phyloP scores from a whole-genome alignment of 2,113 vertebrate genomes.

The Rhinoderma darwinii region DNA sequence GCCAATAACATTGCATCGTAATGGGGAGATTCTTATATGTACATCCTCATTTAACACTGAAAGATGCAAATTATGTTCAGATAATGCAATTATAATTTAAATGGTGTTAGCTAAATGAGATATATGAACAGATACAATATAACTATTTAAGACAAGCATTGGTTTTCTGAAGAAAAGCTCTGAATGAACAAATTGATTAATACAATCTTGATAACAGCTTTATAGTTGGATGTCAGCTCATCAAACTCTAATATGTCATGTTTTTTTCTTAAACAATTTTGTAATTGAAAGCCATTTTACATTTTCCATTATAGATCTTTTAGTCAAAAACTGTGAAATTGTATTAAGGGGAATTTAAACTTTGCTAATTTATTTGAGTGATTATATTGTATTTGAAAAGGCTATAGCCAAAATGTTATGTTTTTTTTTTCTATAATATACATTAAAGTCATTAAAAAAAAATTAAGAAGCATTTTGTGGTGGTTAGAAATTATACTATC shows the following conservation, averaged over 20 bases:
- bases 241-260: conserved; percentile 75
- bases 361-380: conserved; percentile 3
- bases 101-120: conserved; percentile 71
- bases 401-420: neutral
- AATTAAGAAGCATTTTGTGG: too few relatives aligned
- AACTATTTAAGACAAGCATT: conserved; percentile 66
- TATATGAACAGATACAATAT: conserved; percentile 67
- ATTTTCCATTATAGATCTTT: conserved; percentile 61
- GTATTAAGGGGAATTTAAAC: neutral
- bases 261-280: conserved; percentile 59
- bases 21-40: conserved; percentile 49
- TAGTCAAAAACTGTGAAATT: conserved; percentile 31
- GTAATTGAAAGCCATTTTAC: conserved; percentile 67
- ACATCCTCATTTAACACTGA: conserved; percentile 56
- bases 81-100: conserved; percentile 72
- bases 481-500: too few relatives aligned
- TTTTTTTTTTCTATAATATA: neutral
- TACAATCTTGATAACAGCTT: conserved; percentile 71
- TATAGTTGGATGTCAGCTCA: conserved; percentile 66
- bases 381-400: neutral
- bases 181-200: conserved; percentile 70
- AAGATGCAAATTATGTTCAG: conserved; percentile 69
- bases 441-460: too few relatives aligned
- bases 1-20: conserved; percentile 36
- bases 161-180: conserved; percentile 66